These are phyloP conservation scores for Gymnothorax javanicus DNA, from an alignment of 2,797 vertebrate species.

Conservation along the genomic window DNA sequence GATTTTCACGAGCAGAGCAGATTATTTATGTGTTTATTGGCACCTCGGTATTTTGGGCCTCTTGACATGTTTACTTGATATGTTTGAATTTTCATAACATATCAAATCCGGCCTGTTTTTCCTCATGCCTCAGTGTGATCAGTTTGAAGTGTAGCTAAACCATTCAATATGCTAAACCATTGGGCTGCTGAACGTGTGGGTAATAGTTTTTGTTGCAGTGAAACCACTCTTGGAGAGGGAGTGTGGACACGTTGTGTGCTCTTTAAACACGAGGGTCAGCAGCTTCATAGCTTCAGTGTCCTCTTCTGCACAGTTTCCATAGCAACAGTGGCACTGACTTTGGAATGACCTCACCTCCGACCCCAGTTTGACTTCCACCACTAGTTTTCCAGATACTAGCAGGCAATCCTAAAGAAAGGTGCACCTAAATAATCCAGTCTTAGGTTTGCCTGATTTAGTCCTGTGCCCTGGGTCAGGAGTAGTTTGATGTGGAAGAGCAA, in stretches of 20 bases:
- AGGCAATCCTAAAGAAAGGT: not conserved
- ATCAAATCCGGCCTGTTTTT: not conserved
- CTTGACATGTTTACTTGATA: not conserved
- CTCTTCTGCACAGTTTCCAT: not conserved
- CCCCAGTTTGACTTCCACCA: not conserved
- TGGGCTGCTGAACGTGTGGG: not conserved
- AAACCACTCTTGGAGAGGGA: not conserved
- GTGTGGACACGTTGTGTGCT: not conserved
- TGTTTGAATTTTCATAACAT: not conserved
- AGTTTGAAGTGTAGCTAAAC: not conserved
- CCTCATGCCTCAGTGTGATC: not conserved
- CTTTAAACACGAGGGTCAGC: constrained; percentile 1
- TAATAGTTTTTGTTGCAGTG: not conserved
- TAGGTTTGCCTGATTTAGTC: not conserved
- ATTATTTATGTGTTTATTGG: not conserved
- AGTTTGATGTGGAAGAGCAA: not conserved
- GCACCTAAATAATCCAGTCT: not conserved
- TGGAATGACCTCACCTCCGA: not conserved
- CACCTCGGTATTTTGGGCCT: not conserved
- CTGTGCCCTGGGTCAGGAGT: not conserved
- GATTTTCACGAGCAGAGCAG: not conserved
- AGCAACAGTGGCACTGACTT: not conserved
- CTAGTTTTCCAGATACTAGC: not conserved
- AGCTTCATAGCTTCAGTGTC: not conserved
- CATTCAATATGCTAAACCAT: not conserved